Evolutionary conservation across 2,797 vertebrate species (phyloP), one percentile per base, ranked within the genome.

Genomic region (Pagetopsis macropterus): DNA sequence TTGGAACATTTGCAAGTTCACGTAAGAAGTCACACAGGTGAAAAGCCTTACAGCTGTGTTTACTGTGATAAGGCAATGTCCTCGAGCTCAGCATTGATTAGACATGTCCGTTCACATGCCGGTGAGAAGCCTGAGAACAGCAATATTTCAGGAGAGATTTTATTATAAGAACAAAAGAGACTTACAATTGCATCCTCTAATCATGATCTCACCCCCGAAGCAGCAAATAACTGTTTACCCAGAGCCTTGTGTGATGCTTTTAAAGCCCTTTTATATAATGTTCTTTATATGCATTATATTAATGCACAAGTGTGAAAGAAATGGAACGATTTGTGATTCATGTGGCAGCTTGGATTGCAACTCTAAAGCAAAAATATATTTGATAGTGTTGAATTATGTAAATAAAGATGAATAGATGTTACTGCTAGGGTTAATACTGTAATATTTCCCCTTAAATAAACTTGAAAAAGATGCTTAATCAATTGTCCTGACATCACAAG

Each of bases 21-120:
- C 1, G 45, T 56, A 43, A 67, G 44, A n/a, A 31, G 27, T 14
- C 65, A 67, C 27, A 56, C 43, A 11, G 43, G 37, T 5, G 46
- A 70, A 9, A 51, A 14, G 33, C 66, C 43, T 5, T 50, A 64
- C 12, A 46, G 27, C 17, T 67, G 65, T 15, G 12, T 15, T 31
- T 46, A 33, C 43, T 67, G 52, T n/a, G 40, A 70, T 40, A 61
- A 52, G 41, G 54, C 31, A 5, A 17, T 56, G 21, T 56, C 54
- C 4, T 11, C 54, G 31, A 56, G 16, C 31, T 56, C 54, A 16
- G 54, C 54, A 31, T 56, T 56, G 54, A n/a, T 33, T 1, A 56
- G 37, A 56, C 54, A 56, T 4, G 16, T 56, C 10, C 31, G 54
- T 4, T 33, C 9, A 54, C 54, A 56, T 17, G 10, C 54, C 0